Conservation (phyloP, 35 echinoderm and acorn worm genomes). For the Patiria miniata region DNA sequence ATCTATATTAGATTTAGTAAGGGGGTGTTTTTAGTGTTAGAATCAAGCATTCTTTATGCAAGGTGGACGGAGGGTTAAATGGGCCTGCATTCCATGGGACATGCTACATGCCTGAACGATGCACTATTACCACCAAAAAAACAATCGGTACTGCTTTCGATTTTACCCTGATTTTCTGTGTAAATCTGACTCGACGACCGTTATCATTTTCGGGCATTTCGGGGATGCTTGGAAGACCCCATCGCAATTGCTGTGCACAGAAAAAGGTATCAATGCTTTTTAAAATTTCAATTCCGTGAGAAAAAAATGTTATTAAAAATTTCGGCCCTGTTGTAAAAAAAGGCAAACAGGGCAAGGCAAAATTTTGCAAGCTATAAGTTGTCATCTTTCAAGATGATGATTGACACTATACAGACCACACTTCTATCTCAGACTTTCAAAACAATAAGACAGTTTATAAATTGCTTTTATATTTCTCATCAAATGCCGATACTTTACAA, state of each 20-base stretch:
- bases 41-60: too few species aligned
- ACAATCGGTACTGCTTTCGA: not conserved
- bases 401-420: not conserved
- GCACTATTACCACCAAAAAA: not conserved
- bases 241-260: constrained; percentile 28
- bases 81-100: not conserved
- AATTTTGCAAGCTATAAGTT: too few species aligned
- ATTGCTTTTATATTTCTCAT: too few species aligned
- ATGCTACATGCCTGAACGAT: constrained; percentile 4
- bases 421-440: too few species aligned
- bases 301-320: not conserved
- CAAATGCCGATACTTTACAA: too few species aligned
- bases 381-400: not conserved
- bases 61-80: not conserved
- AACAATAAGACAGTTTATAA: too few species aligned
- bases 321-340: not conserved
- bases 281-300: not conserved
- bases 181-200: constrained; percentile 27
- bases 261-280: not conserved
- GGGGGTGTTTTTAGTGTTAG: too few species aligned
- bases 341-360: not conserved
- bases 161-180: constrained; percentile 47
- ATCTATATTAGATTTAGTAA: too few species aligned
- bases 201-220: constrained; percentile 84
- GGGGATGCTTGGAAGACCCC: constrained; percentile 81